Base-by-base conservation (phyloP, 64 coral and sea anemone species). In the Montipora sp. region DNA sequence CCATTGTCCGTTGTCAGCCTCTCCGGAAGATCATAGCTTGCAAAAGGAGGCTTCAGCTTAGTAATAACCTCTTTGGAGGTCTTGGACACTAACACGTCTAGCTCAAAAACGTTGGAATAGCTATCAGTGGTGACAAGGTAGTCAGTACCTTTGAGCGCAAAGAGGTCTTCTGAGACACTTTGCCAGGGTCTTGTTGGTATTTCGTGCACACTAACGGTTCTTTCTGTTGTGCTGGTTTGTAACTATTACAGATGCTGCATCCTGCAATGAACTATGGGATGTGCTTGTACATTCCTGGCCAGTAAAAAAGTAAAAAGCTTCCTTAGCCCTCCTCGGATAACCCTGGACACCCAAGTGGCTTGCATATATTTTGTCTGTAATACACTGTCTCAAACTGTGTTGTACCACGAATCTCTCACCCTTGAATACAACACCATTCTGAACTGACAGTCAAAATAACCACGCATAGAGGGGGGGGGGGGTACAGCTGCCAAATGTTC, bases 261-360 rank as follows among this genome's bases (percentile, higher is more conserved):
- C 60, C 14, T 69, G 59, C 11, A n/a, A 93, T 88, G 92, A 55
- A 88, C 19, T 93, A 74, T 61, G 69, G 73, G 66, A 88, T 45
- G 47, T 90, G 53, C 60, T 75, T 61, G 77, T 94, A 75, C 58
- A 94, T 90, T 19, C 59, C 58, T 22, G 93, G 80, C 87, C 93
- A 94, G 58, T 94, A 94, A 27, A 94, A 79, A 63, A 94, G 58
- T 94, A 94, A 27, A 94, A 79, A 63, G 57, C 81, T 71, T 61
- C 75, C 59, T 67, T 86, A n/a, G 93, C 88, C 51, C 81, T 83
- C 45, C 93, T 50, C 1, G 90, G 81, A 59, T 82, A 87, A 1
- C 27, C 27, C 27, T 36, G 27, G 27, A 36, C 27, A 36, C 27
- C 27, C 27, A 36, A 36, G 27, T 36, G 27, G 27, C 27, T 36